Percentiles rank a stretch among this genome's conserved stretches.
phyloP scores from a whole-genome alignment of 2,113 vertebrate genomes.

The Mustela nigripes region DNA sequence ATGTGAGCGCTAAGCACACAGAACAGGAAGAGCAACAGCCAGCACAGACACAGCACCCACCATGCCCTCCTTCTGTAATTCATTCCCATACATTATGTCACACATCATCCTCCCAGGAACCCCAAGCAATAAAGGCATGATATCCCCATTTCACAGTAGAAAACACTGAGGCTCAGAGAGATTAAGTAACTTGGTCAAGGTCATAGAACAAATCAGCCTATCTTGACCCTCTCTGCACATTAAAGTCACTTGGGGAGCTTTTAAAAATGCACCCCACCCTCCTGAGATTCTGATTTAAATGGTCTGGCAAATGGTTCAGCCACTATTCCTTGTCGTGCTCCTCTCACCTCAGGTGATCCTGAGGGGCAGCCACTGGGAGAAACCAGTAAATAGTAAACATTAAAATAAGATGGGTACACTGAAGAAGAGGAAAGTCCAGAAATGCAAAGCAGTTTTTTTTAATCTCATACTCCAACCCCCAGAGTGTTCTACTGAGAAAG shows the following conservation, averaged over 20 bases:
- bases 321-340: not conserved
- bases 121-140: not conserved
- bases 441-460: not conserved
- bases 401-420: not conserved
- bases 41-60: not conserved
- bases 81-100: not conserved
- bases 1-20: no score
- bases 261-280: not conserved
- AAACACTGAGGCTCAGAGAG: not conserved
- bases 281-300: not conserved
- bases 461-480: not conserved
- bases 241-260: not conserved
- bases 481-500: not conserved
- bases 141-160: not conserved
- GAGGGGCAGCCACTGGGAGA: not conserved
- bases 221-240: not conserved
- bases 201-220: not conserved
- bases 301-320: not conserved
- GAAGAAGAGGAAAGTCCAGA: not conserved
- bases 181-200: not conserved
- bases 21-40: not conserved
- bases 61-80: not conserved
- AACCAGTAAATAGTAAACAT: not conserved
- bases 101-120: not conserved
- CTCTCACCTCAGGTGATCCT: not conserved